phyloP scores from a whole-genome alignment of 2,113 vertebrate species.

The Chionomys nivalis region DNA sequence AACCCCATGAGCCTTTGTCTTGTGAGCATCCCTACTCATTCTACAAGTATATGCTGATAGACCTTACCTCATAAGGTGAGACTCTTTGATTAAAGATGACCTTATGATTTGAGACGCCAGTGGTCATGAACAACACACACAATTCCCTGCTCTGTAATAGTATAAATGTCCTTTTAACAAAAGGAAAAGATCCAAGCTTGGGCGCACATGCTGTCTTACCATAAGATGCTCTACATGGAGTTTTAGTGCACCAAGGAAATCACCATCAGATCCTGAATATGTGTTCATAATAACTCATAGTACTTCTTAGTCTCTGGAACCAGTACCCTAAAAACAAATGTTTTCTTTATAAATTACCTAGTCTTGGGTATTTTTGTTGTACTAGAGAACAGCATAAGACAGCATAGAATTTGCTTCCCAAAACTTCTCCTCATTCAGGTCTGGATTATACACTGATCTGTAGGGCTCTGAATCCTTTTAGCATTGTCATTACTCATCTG shows the following conservation, averaged over 20 bases:
- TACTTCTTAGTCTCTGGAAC: not conserved
- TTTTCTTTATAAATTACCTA: not conserved
- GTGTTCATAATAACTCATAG: not conserved
- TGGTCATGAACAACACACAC: not conserved
- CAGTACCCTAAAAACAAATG: not conserved
- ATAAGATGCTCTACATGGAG: not conserved
- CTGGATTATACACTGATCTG: no score
- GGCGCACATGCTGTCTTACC: no score
- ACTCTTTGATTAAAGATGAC: not conserved
- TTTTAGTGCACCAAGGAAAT: accelerated
- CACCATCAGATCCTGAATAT: no score
- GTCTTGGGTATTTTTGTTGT: not conserved
- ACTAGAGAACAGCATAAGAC: not conserved
- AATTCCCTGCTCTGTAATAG: not conserved
- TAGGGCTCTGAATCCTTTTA: not conserved
- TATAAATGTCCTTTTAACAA: no score
- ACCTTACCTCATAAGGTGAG: not conserved
- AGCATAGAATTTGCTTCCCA: not conserved
- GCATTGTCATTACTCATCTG: not conserved
- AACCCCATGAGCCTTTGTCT: not conserved
- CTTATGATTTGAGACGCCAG: not conserved
- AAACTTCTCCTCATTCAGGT: not conserved
- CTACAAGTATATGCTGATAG: not conserved
- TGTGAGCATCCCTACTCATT: not conserved
- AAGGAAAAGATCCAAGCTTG: not conserved